Evolutionary conservation across 2,113 vertebrate species (phyloP).

Genomic region (Penelope pileata): DNA sequence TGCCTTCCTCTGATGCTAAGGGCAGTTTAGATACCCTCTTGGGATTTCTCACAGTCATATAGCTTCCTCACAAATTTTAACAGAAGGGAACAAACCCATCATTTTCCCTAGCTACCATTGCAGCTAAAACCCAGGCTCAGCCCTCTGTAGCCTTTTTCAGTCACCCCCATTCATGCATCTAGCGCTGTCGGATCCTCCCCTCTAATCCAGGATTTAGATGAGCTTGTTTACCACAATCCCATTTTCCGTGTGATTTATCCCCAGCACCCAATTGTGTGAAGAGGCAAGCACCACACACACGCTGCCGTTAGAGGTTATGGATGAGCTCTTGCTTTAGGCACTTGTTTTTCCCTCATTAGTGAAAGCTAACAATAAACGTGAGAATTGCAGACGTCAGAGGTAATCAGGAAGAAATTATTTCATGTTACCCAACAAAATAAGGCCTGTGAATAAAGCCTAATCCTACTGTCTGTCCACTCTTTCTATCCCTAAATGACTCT

Average conservation of each 20-base stretch:
- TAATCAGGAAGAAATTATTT: constrained; percentile 43
- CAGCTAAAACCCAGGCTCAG: neutral
- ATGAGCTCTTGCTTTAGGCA: constrained; percentile 49
- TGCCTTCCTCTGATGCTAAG: neutral
- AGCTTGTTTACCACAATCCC: constrained; percentile 46
- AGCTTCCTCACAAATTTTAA: neutral
- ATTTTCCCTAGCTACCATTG: accelerated
- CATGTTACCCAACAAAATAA: neutral
- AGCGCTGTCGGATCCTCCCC: neutral
- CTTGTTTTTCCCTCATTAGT: constrained; percentile 35
- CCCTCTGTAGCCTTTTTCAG: neutral
- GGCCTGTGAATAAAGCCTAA: constrained; percentile 41
- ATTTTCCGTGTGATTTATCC: constrained; percentile 40
- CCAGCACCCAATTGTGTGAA: neutral
- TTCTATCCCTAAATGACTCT: constrained; percentile 10
- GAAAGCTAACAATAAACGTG: constrained; percentile 29
- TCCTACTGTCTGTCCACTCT: constrained; percentile 14
- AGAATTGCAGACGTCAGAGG: constrained; percentile 25
- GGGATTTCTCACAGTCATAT: neutral
- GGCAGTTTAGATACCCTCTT: neutral
- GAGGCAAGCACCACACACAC: neutral
- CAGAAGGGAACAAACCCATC: neutral
- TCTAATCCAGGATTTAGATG: constrained; percentile 55
- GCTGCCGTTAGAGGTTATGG: neutral
- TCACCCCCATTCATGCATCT: neutral